Evolutionary conservation across 2,797 vertebrate species (phyloP).

Genomic region (Acipenser oxyrinchus): DNA sequence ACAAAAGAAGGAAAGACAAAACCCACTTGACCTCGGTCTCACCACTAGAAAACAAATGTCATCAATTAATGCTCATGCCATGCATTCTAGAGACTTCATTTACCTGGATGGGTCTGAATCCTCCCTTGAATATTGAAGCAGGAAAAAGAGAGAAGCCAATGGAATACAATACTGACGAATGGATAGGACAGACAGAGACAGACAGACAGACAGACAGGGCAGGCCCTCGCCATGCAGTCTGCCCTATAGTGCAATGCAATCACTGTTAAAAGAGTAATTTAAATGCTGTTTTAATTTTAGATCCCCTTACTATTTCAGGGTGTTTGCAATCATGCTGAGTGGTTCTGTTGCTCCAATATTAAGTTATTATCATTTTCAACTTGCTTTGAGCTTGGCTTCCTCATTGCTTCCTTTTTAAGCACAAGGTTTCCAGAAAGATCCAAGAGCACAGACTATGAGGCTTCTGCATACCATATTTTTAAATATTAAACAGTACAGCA

Average conservation of each 20-base stretch:
- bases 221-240: background rate
- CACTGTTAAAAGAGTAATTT: too few species aligned
- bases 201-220: constrained; percentile 4
- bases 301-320: background rate
- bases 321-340: background rate
- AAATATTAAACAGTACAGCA: too few species aligned
- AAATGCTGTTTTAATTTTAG: too few species aligned
- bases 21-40: background rate
- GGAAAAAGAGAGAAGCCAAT: constrained; percentile 94
- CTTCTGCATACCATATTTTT: too few species aligned
- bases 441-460: too few species aligned
- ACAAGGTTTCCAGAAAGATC: too few species aligned
- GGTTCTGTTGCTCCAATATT: too few species aligned
- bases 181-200: constrained; percentile 28
- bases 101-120: constrained; percentile 96
- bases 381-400: too few species aligned
- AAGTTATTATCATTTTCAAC: too few species aligned
- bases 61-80: constrained; percentile 13
- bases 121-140: constrained; percentile 97
- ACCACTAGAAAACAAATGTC: background rate
- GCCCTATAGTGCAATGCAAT: too few species aligned
- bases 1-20: constrained; percentile 6
- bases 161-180: constrained; percentile 72
- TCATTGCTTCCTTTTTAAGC: too few species aligned
- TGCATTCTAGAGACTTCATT: constrained; percentile 43